Evolutionary conservation across 2,797 vertebrate genomes (phyloP), one percentile per base, ranked within the genome.

Genomic region (Alosa sapidissima): DNA sequence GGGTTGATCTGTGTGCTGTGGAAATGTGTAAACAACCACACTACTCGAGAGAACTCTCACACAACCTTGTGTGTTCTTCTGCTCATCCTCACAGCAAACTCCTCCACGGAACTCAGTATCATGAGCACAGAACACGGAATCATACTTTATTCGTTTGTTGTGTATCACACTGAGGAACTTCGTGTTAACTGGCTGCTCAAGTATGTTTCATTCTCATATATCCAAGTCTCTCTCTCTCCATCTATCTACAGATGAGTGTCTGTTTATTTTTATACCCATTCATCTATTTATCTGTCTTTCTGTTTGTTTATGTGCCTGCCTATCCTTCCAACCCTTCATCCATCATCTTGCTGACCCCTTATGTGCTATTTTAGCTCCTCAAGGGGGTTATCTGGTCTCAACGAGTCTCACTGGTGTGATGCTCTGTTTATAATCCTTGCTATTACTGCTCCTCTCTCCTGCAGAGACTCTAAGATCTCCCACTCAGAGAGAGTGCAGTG

Each of bases 41-140:
- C 28, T 19, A 54, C 41, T 4, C n/a, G 9, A 45, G 33, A 83
- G 24, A 81, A 58, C n/a, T 24, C 81, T 81, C 54, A 55, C 3
- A 6, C 54, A 55, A 21, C 54, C 19, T 19, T 55, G 16, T 52
- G 10, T 9, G 62, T 45, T 49, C 9, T 86, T 41, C 19, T 83
- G 11, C 68, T 48, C 45, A 0, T 86, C 54, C 55, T 52, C 92
- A 11, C 90, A 99, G 98, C 98, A 87, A 93, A 96, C 91, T 98
- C 98, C 84, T 97, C 98, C 21, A 94, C 96, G 85, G 94, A 96
- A 85, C 91, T 99, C 91, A 94, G 97, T 91, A 95, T 99, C 87
- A 89, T 93, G 91, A 99, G 98, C 89, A 99, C 97, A 11, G 98
- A 97, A 60, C 96, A 98, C 84, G 98, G 98, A 86, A 97, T 99